phyloP scores from a whole-genome alignment of 2,113 vertebrate genomes.

The Morone saxatilis region DNA sequence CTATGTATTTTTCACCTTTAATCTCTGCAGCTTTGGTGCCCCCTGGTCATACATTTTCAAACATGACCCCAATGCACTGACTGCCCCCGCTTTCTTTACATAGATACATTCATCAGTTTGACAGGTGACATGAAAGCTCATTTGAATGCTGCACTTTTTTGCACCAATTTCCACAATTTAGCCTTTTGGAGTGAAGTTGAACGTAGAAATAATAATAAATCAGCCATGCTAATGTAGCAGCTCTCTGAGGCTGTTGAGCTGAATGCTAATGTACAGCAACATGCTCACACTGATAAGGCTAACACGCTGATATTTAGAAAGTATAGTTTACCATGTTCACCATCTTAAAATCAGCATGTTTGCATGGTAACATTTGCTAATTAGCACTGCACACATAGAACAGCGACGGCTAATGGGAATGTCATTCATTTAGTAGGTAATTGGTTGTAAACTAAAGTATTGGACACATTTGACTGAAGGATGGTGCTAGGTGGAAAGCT shows the following conservation, averaged over 20 bases:
- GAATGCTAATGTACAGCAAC: background rate
- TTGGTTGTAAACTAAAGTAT: background rate
- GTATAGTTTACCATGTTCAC: background rate
- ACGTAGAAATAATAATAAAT: background rate
- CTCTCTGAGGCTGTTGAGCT: background rate
- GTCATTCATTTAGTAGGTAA: background rate
- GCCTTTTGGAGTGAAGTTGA: background rate
- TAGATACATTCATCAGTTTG: slow-evolving; percentile 53
- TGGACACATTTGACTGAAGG: no score
- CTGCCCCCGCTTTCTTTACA: slow-evolving; percentile 18
- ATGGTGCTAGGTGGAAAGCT: no score
- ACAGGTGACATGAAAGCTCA: slow-evolving; percentile 36
- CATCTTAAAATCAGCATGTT: background rate
- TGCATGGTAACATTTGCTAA: background rate
- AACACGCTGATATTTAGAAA: background rate
- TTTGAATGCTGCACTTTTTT: background rate
- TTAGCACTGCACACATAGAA: background rate
- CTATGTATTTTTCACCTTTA: slow-evolving; percentile 37
- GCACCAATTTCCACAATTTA: background rate
- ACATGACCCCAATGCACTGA: slow-evolving; percentile 37
- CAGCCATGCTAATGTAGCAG: background rate
- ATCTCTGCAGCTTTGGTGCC: slow-evolving; percentile 28
- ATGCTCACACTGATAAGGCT: background rate
- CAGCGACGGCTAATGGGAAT: background rate
- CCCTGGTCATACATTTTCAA: slow-evolving; percentile 33